A percentile compares a stretch with the other conserved stretches of the same genome.
phyloP scores from a whole-genome alignment of 2,797 vertebrate species.

The Crypturellus tataupa region DNA sequence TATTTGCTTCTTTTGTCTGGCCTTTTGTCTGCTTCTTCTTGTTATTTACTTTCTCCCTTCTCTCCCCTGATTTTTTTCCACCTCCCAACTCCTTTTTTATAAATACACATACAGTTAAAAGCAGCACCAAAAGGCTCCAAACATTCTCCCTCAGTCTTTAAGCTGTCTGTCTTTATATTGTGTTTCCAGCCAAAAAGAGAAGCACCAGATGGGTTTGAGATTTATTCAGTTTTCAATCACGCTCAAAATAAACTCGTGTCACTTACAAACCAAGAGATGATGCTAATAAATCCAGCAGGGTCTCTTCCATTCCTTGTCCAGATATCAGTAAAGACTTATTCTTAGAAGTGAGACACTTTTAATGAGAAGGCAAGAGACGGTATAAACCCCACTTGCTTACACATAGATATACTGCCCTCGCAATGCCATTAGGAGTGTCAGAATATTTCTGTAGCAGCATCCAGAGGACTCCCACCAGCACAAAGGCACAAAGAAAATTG shows the following conservation, averaged over 20 bases:
- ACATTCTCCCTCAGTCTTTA: background rate
- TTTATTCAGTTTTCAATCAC: background rate
- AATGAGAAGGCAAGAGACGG: background rate
- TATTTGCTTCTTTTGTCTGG: background rate
- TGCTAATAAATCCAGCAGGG: background rate
- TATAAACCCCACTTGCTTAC: background rate
- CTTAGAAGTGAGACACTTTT: background rate
- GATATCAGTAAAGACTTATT: background rate
- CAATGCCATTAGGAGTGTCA: background rate
- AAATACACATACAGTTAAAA: background rate
- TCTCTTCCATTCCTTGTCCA: background rate
- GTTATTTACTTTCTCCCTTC: background rate
- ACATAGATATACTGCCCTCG: background rate
- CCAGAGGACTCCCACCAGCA: background rate
- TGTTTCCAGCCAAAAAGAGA: background rate
- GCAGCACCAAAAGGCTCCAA: background rate
- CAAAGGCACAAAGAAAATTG: background rate
- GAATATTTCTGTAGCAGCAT: background rate
- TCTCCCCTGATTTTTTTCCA: background rate
- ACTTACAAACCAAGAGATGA: background rate
- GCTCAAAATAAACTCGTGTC: background rate
- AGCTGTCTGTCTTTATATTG: background rate
- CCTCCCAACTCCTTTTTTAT: background rate
- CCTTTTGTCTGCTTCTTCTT: background rate
- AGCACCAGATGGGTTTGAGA: background rate